Evolutionary conservation across 2,113 vertebrate genomes (phyloP), one percentile per base, ranked within the genome.

Genomic region (Poicephalus meyeri): DNA sequence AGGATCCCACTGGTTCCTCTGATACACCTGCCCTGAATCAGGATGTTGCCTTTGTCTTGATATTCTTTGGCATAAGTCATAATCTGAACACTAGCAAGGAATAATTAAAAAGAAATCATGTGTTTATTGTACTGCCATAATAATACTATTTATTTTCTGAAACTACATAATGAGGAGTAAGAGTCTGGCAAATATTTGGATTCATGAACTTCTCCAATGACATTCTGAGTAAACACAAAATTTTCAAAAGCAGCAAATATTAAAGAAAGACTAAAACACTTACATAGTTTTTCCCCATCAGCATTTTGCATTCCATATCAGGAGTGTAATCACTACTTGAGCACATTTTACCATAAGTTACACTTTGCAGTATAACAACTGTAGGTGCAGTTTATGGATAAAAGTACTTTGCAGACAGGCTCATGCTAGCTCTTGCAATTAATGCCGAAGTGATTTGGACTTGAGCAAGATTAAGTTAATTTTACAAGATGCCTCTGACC

Each of bases 1-100:
- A 78, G 78, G 96, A 95, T 98, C 97, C 99, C 99, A 99, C 83
- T 98, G 97, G 7, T 98, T 98, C 69, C 94, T 98, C 81, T 88
- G 98, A 80, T 98, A 99, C 15, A 98, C 29, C 33, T 96, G 91
- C 6, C 98, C 99, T 9, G 98, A 98, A 9, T 39, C 58, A 70
- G 98, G 98, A 55, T 98, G 97, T 88, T 99, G 99, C 86, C 98
- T 98, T 97, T 98, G 98, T 73, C 98, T 98, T 79, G 98, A 98
- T 86, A 99, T 91, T 95, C 99, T 98, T 74, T 97, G 94, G 80
- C 98, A 97, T 93, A 99, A 97, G 52, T 99, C 99, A 74, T 96
- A 97, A 94, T 99, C 99, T 58, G 98, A 89, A 97, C 98, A 99
- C 99, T 99, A 94, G 29, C 37, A 95, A 88, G n/a, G 64, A 92